Conservation (phyloP, 2,888 invertebrate species). For the Tetropium fuscum region DNA sequence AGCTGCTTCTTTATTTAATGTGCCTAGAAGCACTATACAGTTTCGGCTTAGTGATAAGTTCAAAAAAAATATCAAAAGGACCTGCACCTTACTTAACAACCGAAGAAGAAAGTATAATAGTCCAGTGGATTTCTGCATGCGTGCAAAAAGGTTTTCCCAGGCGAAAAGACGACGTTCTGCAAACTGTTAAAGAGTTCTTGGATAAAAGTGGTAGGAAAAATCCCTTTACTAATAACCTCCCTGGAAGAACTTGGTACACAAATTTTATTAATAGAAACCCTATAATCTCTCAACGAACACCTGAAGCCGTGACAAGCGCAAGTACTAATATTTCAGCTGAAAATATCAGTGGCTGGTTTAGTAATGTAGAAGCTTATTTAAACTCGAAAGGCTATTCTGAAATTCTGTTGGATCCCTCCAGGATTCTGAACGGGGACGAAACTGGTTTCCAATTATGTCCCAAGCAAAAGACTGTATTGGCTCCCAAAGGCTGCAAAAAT, state of each 20-base stretch:
- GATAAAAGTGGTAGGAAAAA: conserved; percentile 27
- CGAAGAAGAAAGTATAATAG: too few species aligned
- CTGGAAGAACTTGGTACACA: conserved; percentile 24
- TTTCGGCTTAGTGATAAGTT: too few species aligned
- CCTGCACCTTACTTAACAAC: too few species aligned
- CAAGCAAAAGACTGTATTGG: conserved; percentile 28
- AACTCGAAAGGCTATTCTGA: conserved; percentile 18
- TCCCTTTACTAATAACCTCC: conserved; percentile 32
- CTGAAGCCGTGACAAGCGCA: conserved; percentile 46
- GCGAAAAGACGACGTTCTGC: conserved; percentile 26
- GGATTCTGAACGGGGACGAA: conserved; percentile 43
- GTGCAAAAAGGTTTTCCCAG: too few species aligned
- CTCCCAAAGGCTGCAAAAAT: conserved; percentile 26
- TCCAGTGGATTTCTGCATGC: too few species aligned
- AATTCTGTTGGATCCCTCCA: conserved; percentile 34
- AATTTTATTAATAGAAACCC: conserved; percentile 43
- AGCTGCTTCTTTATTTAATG: too few species aligned
- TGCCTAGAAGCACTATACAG: too few species aligned
- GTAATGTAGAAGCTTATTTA: conserved; percentile 11
- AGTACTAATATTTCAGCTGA: conserved; percentile 45
- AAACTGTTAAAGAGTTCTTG: conserved; percentile 30
- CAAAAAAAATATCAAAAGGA: too few species aligned
- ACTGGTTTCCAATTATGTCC: conserved; percentile 31
- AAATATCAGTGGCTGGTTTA: conserved; percentile 43
- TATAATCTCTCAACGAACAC: conserved; percentile 33